These are phyloP conservation scores for Montipora sp. DNA, from an alignment of 64 coral and sea anemone species.

Conservation along the genomic window DNA sequence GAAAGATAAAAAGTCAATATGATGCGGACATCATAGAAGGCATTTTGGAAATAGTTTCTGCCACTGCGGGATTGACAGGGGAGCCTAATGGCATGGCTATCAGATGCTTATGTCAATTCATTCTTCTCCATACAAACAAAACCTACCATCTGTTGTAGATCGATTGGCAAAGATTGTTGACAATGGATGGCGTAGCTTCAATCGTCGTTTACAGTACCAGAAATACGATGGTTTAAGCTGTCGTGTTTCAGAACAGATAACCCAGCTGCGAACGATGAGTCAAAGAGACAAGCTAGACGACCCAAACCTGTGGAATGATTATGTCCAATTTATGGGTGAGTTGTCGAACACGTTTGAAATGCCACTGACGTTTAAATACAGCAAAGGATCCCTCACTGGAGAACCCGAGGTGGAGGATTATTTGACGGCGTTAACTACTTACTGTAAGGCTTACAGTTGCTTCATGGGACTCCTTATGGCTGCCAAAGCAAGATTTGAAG, in stretches of 20 bases:
- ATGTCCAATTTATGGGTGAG: slow-evolving; percentile 30
- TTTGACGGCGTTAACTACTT: slow-evolving; percentile 32
- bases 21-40: background rate
- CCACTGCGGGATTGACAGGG: background rate
- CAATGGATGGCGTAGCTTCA: background rate
- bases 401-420: slow-evolving; percentile 46
- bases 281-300: slow-evolving; percentile 26
- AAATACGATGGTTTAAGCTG: slow-evolving; percentile 1
- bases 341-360: slow-evolving; percentile 21
- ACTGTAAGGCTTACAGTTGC: slow-evolving; percentile 33
- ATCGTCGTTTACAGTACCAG: slow-evolving; percentile 1
- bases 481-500: slow-evolving; percentile 24
- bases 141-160: background rate
- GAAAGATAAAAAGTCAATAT: background rate
- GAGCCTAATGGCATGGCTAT: background rate
- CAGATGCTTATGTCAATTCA: background rate
- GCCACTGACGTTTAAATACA: slow-evolving; percentile 35
- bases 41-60: background rate
- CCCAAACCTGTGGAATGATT: slow-evolving; percentile 29
- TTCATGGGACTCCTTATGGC: slow-evolving; percentile 35
- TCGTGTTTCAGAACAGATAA: slow-evolving; percentile 15
- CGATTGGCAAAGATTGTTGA: background rate
- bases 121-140: background rate
- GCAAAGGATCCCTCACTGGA: background rate
- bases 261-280: slow-evolving; percentile 6